phyloP scores from a whole-genome alignment of 2,113 vertebrate genomes.

The Calyptommatus sinebrachiatus region DNA sequence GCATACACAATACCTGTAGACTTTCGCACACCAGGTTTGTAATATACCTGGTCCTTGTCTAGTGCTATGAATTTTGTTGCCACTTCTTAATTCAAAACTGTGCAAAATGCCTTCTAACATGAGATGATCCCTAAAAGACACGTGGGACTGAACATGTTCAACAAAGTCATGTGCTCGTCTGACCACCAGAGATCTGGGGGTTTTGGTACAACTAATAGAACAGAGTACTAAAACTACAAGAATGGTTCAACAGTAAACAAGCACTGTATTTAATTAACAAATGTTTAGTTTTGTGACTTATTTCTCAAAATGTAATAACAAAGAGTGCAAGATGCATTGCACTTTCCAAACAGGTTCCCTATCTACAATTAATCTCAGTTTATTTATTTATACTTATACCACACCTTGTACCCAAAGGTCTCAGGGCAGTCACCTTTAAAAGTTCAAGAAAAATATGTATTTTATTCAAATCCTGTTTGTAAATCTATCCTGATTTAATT shows the following conservation, averaged over 20 bases:
- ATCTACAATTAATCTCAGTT: too few species aligned
- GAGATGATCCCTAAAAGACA: background rate
- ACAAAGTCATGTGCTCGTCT: background rate
- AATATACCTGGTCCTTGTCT: background rate
- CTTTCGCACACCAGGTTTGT: too few species aligned
- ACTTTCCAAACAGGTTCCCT: too few species aligned
- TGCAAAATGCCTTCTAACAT: background rate
- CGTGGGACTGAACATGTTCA: background rate
- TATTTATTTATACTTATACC: too few species aligned
- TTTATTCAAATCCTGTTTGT: constrained; percentile 14
- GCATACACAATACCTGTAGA: background rate
- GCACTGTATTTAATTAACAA: too few species aligned
- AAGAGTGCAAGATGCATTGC: too few species aligned
- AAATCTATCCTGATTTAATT: constrained; percentile 21
- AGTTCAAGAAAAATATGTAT: background rate
- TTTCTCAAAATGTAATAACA: too few species aligned
- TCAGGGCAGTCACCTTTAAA: background rate
- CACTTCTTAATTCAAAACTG: background rate
- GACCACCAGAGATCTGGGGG: background rate
- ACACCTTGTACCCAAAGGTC: too few species aligned
- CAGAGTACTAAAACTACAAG: too few species aligned
- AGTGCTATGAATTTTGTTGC: background rate
- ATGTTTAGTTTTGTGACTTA: too few species aligned
- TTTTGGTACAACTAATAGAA: too few species aligned
- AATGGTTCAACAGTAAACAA: too few species aligned